A percentile compares a stretch with the other conserved stretches of the same genome.
These are phyloP conservation scores for Brachymystax lenok DNA, from an alignment of 2,797 vertebrate species.

Conservation along the genomic window DNA sequence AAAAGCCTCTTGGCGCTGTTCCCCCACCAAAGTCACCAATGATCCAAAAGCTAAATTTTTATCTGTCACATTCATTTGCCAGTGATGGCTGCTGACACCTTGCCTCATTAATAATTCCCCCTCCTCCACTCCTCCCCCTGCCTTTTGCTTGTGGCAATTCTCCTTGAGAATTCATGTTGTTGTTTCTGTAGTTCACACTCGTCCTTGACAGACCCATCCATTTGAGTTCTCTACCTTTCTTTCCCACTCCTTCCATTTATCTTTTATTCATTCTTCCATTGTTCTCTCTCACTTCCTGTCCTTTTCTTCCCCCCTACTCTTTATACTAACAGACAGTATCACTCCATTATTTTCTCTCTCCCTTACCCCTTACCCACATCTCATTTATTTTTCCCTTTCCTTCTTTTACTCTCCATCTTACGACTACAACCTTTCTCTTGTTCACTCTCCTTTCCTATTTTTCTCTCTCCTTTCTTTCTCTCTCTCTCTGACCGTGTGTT, in stretches of 20 bases:
- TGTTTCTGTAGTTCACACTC: slow-evolving; percentile 44
- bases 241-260: background rate
- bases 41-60: slow-evolving; percentile 57
- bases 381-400: background rate
- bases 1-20: slow-evolving; percentile 10
- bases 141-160: slow-evolving; percentile 31
- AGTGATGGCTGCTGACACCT: slow-evolving; percentile 54
- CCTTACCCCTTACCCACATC: background rate
- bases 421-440: background rate
- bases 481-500: background rate
- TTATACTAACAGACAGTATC: background rate
- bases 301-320: background rate
- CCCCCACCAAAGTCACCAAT: slow-evolving; percentile 23
- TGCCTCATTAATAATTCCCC: slow-evolving; percentile 54
- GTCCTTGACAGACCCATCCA: slow-evolving; percentile 39
- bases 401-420: background rate
- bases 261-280: background rate
- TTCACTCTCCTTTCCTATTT: slow-evolving; percentile 8
- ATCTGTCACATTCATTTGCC: slow-evolving; percentile 63
- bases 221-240: slow-evolving; percentile 23
- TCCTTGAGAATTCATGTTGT: slow-evolving; percentile 41
- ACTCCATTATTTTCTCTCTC: background rate
- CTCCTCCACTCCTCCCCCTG: slow-evolving; percentile 15
- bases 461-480: slow-evolving; percentile 36
- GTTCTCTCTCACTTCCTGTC: background rate